Conservation (phyloP, 2,888 invertebrate species). For the Rhogogaster chlorosoma region DNA sequence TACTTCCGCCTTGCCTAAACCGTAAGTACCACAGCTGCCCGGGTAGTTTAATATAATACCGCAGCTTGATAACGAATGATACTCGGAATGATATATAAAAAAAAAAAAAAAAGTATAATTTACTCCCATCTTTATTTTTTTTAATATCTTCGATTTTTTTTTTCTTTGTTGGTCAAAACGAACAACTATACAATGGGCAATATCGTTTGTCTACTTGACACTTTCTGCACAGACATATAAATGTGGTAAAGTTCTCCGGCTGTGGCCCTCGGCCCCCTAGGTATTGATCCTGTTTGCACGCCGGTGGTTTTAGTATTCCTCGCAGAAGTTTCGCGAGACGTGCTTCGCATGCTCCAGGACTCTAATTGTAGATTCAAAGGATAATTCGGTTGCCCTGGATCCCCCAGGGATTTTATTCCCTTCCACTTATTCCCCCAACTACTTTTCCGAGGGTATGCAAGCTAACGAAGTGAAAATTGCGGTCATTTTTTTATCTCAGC, state of each 20-base stretch:
- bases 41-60: neutral
- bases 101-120: too few species aligned
- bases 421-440: constrained; percentile 56
- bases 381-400: constrained; percentile 70
- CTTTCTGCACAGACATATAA: neutral
- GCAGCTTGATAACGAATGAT: neutral
- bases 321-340: constrained; percentile 74
- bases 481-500: constrained; percentile 65
- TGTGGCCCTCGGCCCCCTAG: constrained; percentile 41
- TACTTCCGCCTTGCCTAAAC: constrained; percentile 36
- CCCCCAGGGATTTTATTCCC: constrained; percentile 61
- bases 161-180: neutral
- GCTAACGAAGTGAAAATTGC: constrained; percentile 75
- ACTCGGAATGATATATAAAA: neutral
- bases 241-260: constrained; percentile 21
- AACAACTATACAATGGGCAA: neutral
- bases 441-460: constrained; percentile 45
- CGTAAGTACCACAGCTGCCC: neutral
- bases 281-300: constrained; percentile 76
- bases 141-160: neutral
- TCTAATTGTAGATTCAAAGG: constrained; percentile 78
- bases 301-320: constrained; percentile 75
- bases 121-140: neutral
- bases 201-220: neutral
- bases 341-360: constrained; percentile 72